These are phyloP conservation scores for Pasiphila rectangulata DNA, from an alignment of 2,888 invertebrate genomes.

Conservation along the genomic window DNA sequence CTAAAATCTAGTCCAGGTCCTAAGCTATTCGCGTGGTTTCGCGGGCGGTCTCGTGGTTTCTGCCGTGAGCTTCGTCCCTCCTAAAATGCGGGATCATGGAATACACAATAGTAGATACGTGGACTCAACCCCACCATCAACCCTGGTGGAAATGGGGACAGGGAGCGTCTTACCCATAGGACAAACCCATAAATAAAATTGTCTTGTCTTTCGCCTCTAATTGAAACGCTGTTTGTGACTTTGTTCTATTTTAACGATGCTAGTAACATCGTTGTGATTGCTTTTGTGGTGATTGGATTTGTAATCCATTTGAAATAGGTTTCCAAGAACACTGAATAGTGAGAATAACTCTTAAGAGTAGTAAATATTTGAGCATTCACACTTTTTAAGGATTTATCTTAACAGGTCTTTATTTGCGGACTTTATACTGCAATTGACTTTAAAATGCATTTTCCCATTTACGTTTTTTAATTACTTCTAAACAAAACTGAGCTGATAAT, in stretches of 20 bases:
- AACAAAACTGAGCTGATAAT: too few species aligned
- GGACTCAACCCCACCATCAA: slow-evolving; percentile 59
- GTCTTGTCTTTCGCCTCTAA: slow-evolving; percentile 73
- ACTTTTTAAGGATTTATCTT: too few species aligned
- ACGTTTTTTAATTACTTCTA: too few species aligned
- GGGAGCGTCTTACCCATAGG: slow-evolving; percentile 69
- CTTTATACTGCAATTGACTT: too few species aligned
- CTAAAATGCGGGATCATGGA: slow-evolving; percentile 24
- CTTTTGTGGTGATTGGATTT: slow-evolving; percentile 10
- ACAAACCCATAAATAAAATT: slow-evolving; percentile 65
- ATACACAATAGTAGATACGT: slow-evolving; percentile 36
- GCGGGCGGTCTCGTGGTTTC: slow-evolving; percentile 44
- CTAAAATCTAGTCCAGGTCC: not conserved
- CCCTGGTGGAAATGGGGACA: slow-evolving; percentile 60
- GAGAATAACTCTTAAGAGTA: too few species aligned
- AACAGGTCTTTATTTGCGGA: too few species aligned
- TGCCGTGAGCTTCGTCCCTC: slow-evolving; percentile 55
- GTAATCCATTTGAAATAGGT: not conserved
- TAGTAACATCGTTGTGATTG: slow-evolving; percentile 5
- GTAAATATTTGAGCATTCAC: too few species aligned
- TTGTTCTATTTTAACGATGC: slow-evolving; percentile 55
- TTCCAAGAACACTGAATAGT: too few species aligned
- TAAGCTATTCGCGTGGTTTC: slow-evolving; percentile 23
- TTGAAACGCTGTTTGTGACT: slow-evolving; percentile 63
- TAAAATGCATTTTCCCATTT: too few species aligned